Evolutionary conservation across 2,113 vertebrate genomes (phyloP).

Genomic region (Onychorhynchus coronatus): DNA sequence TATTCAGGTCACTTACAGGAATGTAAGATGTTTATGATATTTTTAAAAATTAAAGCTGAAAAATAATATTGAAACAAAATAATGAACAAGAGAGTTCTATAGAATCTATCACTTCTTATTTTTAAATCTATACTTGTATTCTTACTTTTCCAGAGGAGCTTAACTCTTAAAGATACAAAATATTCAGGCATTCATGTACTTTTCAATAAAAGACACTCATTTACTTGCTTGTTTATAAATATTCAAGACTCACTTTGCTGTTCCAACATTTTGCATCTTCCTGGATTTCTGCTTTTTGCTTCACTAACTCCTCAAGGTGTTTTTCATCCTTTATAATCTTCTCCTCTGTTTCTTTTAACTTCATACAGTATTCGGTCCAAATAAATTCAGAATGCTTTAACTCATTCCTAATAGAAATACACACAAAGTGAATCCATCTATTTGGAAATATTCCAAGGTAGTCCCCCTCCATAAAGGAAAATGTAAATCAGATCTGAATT

Average conservation of each 20-base stretch:
- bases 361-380: conserved; percentile 55
- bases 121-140: not conserved
- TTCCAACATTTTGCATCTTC: conserved; percentile 61
- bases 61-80: not conserved
- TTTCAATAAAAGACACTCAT: conserved; percentile 42
- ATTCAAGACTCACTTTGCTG: conserved; percentile 67
- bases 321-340: conserved; percentile 64
- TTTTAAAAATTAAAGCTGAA: not conserved
- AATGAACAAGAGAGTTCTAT: not conserved
- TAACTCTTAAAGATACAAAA: conserved; percentile 14
- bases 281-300: conserved; percentile 60
- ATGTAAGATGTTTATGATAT: not conserved
- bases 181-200: conserved; percentile 25
- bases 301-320: conserved; percentile 46
- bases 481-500: conserved; percentile 41
- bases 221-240: conserved; percentile 59
- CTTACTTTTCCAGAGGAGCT: not conserved
- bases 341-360: conserved; percentile 65
- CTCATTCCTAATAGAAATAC: conserved; percentile 67
- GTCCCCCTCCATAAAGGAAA: conserved; percentile 28
- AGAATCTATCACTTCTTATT: not conserved
- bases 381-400: conserved; percentile 55
- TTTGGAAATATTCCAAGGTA: conserved; percentile 26
- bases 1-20: not conserved
- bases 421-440: conserved; percentile 28